Evolutionary conservation across 2,888 invertebrate genomes (phyloP).

Genomic region (Exocentrus adspersus): DNA sequence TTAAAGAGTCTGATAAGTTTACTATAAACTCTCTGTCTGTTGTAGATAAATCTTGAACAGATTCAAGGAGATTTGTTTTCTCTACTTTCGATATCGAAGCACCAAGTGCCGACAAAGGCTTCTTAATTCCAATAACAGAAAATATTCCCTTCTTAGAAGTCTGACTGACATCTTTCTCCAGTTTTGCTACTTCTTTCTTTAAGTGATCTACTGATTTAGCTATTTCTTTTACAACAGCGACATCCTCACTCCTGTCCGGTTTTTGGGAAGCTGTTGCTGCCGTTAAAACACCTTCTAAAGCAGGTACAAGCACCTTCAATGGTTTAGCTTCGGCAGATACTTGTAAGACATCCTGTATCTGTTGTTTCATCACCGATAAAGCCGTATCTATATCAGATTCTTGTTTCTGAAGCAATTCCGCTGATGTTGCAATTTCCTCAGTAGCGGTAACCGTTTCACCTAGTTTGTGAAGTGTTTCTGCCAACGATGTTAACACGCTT

Average conservation of each 20-base stretch:
- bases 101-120: slow-evolving; percentile 25
- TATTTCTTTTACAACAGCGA: background rate
- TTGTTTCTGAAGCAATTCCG: slow-evolving; percentile 34
- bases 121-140: slow-evolving; percentile 34
- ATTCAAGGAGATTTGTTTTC: background rate
- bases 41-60: slow-evolving; percentile 21
- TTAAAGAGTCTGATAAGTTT: slow-evolving; percentile 40
- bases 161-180: slow-evolving; percentile 33
- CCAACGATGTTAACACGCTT: background rate
- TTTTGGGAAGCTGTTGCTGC: slow-evolving; percentile 25
- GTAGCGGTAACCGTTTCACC: slow-evolving; percentile 18
- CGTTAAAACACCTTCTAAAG: slow-evolving; percentile 32
- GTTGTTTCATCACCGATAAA: slow-evolving; percentile 29
- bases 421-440: slow-evolving; percentile 15
- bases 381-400: slow-evolving; percentile 39
- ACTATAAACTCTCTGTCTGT: slow-evolving; percentile 12
- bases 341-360: slow-evolving; percentile 32
- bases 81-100: slow-evolving; percentile 19
- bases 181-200: slow-evolving; percentile 28
- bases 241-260: background rate
- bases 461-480: slow-evolving; percentile 25
- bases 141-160: slow-evolving; percentile 35
- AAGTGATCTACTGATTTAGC: slow-evolving; percentile 24
- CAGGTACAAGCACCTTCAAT: slow-evolving; percentile 25
- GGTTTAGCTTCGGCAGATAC: slow-evolving; percentile 23